phyloP scores from a whole-genome alignment of 2,113 vertebrate species.

The Gnathonemus longibarbis region DNA sequence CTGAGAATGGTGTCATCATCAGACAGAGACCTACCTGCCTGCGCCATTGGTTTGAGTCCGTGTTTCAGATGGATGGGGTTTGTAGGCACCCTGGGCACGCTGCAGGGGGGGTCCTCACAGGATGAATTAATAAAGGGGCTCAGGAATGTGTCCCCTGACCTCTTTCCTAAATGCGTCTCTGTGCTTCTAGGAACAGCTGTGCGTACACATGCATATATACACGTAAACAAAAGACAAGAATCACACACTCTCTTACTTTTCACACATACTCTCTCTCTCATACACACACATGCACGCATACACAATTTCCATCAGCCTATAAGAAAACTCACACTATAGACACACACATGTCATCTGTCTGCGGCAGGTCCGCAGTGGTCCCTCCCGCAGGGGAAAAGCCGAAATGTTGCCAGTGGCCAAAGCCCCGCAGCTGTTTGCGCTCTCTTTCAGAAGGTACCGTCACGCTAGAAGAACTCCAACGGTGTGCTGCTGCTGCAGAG shows the following conservation, averaged over 20 bases:
- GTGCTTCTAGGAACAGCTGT: neutral
- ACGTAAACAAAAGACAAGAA: constrained; percentile 10
- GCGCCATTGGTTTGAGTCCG: neutral
- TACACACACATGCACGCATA: neutral
- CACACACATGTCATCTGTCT: neutral
- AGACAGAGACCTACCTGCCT: constrained; percentile 1
- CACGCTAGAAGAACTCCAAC: neutral
- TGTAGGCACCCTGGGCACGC: neutral
- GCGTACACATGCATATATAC: constrained; percentile 19
- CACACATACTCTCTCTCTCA: neutral
- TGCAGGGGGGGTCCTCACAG: neutral
- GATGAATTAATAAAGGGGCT: neutral
- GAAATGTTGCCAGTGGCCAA: neutral
- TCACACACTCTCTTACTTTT: constrained; percentile 14
- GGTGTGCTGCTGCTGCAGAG: neutral
- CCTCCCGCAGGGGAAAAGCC: neutral
- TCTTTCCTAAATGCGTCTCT: neutral
- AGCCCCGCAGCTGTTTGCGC: constrained; percentile 8
- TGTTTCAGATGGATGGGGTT: neutral
- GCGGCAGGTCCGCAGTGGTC: neutral
- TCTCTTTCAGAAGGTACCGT: neutral
- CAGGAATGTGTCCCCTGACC: neutral
- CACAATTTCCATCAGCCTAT: neutral
- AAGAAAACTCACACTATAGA: neutral
- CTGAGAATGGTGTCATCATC: neutral